Percentiles rank a stretch among this genome's conserved stretches.
These are phyloP conservation scores for Xenopus laevis DNA, from an alignment of 2,113 vertebrate genomes.

Conservation along the genomic window DNA sequence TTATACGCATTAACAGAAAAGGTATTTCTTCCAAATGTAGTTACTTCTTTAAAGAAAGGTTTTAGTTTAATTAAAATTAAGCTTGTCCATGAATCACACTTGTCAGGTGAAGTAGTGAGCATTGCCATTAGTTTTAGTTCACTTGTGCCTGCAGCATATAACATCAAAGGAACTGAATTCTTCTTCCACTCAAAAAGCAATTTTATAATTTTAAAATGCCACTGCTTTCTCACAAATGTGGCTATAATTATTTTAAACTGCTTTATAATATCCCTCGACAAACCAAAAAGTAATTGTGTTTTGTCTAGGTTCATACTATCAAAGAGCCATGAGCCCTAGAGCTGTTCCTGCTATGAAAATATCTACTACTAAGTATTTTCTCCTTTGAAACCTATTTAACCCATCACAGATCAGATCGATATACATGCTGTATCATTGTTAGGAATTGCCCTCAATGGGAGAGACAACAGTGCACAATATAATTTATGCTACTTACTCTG, in stretches of 20 bases:
- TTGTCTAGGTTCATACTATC: constrained; percentile 47
- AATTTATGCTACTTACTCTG: not conserved
- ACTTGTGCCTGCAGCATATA: constrained; percentile 56
- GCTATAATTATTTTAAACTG: constrained; percentile 68
- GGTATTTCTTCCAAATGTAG: constrained; percentile 39
- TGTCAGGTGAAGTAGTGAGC: constrained; percentile 58
- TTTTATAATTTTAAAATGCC: constrained; percentile 62
- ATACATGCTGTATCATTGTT: not conserved
- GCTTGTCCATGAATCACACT: constrained; percentile 56
- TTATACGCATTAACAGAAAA: too few relatives aligned
- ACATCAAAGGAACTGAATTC: constrained; percentile 56
- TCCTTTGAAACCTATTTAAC: not conserved
- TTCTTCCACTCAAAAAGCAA: constrained; percentile 63
- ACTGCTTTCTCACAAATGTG: constrained; percentile 61
- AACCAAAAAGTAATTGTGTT: constrained; percentile 53
- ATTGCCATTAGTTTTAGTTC: constrained; percentile 66
- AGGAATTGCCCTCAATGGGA: not conserved
- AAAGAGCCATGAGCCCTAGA: constrained; percentile 47
- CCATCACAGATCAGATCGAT: not conserved
- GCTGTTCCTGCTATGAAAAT: constrained; percentile 53
- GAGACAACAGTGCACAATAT: not conserved
- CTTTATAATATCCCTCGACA: constrained; percentile 59
- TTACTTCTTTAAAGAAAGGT: constrained; percentile 41
- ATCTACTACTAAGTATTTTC: constrained; percentile 15
- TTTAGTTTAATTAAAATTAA: constrained; percentile 48